Evolutionary conservation across 1,140 invertebrate species (phyloP), one percentile per base, ranked within the genome.

Genomic region (Phymastichus coffea): DNA sequence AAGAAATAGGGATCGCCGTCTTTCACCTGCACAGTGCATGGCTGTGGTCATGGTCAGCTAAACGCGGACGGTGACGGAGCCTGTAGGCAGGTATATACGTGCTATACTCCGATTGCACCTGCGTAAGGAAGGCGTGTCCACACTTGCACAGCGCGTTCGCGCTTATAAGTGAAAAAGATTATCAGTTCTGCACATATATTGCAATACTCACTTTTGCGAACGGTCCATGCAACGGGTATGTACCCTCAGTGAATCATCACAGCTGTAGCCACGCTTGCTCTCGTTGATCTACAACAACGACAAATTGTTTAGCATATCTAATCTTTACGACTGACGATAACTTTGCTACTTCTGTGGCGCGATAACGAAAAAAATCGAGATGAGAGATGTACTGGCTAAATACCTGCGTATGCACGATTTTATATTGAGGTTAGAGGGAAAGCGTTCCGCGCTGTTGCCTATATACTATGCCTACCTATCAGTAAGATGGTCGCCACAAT

Each of bases 211-310:
- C 73, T 70, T 54, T 61, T 70, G 60, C 33, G 66, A 72, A 69
- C 61, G 65, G 65, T 75, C 69, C 70, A 70, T 69, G 61, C 63
- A 74, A 64, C 56, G 48, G 28, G 59, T 60, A 33, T 28, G 22
- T 55, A 40, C 26, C 10, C 63, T 75, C 71, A 74, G 58, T 69
- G 58, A 65, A 63, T 64, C 72, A 73, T 73, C 61, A 63, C 70
- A 66, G n/a, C n/a, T n/a, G n/a, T n/a, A n/a, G n/a, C n/a, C n/a
- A n/a, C n/a, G n/a, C n/a, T 65, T 63, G 4, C 10, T 17, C 14
- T 19, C 46, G 9, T 33, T 23, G 37, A n/a, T 6, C n/a, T 26
- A 55, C 17, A 25, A 33, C 8, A 44, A 44, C 25, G 20, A 17
- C 20, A 23, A 35, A 46, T 23, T 7, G 22, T 1, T 9, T 8